Base-by-base conservation (phyloP, 1,140 invertebrate genomes). In the Scaptomyza pallida region DNA sequence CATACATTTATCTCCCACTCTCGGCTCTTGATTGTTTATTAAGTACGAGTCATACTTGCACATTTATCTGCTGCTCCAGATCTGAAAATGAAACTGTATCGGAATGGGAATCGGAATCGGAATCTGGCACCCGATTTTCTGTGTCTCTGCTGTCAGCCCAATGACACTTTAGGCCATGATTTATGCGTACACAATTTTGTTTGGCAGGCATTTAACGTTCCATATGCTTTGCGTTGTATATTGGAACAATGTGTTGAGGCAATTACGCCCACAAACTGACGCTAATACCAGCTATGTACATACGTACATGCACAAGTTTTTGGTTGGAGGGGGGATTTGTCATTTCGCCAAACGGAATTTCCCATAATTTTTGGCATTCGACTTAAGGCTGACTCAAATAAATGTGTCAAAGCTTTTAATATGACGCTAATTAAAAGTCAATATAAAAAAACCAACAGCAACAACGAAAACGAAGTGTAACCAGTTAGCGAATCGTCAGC, bases 11-110 rank as follows among this genome's bases (percentile, higher is more conserved):
- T 45, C 50, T 55, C 17, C 19, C 37, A 54, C 40, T 37, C 35
- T 57, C n/a, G 15, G 40, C 35, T 30, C 8, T 41, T 33, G 45
- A 79, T 65, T 79, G 70, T 72, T 74, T 78, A 64, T 78, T 68
- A 78, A 80, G 73, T 70, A 71, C 72, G 60, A 80, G 72, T 79
- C 79, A 82, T 82, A 73, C 44, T 23, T 56, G 45, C 47, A 69
- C 17, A 71, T 57, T 64, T 79, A 85, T 85, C 81, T 68, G 47
- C 40, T 85, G 81, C 77, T 85, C 81, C 82, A 85, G 82, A 85
- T 85, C 81, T 85, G 61, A 47, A 71, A 56, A 43, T 47, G 17
- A 67, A 67, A 54, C 50, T 40, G 45, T 62, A 56, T 75, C 64
- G 23, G 23, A 3, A 26, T 26, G 23, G 40, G 56, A 61, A 56